Conservation (phyloP, 2,888 invertebrate genomes). For the Noctua janthina region DNA sequence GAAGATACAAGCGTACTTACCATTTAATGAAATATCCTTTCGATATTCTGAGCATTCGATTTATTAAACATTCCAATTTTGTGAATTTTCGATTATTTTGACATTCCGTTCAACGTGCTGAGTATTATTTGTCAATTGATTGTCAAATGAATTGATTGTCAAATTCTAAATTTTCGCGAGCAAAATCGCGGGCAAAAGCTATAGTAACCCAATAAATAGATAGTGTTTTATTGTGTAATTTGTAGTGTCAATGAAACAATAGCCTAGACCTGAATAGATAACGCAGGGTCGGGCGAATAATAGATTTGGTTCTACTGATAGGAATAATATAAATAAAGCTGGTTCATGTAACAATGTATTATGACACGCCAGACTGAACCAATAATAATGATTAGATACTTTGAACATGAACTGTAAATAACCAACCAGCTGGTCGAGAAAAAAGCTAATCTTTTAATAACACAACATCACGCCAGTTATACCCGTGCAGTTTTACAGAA, state of each 20-base stretch:
- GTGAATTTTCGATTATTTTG: background rate
- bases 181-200: no score
- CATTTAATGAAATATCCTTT: background rate
- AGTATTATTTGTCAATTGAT: background rate
- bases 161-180: no score
- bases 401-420: background rate
- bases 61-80: background rate
- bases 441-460: background rate
- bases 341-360: background rate
- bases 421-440: background rate
- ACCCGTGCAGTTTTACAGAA: background rate
- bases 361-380: background rate
- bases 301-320: constrained; percentile 6
- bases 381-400: background rate
- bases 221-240: constrained; percentile 8
- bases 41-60: background rate
- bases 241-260: constrained; percentile 29
- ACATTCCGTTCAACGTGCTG: background rate
- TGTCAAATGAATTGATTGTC: no score
- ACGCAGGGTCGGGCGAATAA: background rate
- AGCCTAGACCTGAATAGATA: constrained; percentile 37
- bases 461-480: background rate
- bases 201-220: background rate
- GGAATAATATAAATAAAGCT: background rate
- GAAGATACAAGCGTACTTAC: background rate